phyloP scores from a whole-genome alignment of 2,797 vertebrate genomes.

The Acrossocheilus fasciatus region DNA sequence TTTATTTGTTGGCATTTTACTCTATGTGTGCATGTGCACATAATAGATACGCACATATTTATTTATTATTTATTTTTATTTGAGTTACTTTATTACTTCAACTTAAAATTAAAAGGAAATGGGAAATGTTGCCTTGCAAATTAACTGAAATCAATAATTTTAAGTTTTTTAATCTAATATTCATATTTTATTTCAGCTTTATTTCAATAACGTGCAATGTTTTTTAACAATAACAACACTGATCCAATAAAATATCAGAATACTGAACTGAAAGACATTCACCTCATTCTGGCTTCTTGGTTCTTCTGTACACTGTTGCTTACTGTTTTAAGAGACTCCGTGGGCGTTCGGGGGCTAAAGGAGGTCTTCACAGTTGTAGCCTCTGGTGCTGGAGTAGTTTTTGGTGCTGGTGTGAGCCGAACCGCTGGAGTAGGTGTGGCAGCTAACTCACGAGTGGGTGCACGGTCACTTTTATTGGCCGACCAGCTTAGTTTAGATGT shows the following conservation, averaged over 20 bases:
- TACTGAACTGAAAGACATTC: constrained; percentile 1
- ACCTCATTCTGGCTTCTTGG: constrained; percentile 81
- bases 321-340: background rate
- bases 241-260: background rate
- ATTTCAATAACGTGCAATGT: no score
- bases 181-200: no score
- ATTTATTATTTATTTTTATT: no score
- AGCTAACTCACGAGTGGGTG: constrained; percentile 44
- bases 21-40: no score
- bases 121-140: no score
- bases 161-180: no score
- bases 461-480: constrained; percentile 38
- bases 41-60: no score
- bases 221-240: background rate
- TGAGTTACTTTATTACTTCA: no score
- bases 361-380: background rate
- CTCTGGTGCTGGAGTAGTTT: constrained; percentile 12
- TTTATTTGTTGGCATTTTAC: no score
- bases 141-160: no score
- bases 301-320: constrained; percentile 70
- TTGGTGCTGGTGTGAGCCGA: constrained; percentile 34
- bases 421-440: constrained; percentile 54
- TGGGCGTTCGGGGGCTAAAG: background rate
- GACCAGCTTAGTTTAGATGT: constrained; percentile 35
- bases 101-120: no score